These are phyloP conservation scores for Palythoa caribaeorum DNA, from an alignment of 92 coral and sea anemone species.

Conservation along the genomic window DNA sequence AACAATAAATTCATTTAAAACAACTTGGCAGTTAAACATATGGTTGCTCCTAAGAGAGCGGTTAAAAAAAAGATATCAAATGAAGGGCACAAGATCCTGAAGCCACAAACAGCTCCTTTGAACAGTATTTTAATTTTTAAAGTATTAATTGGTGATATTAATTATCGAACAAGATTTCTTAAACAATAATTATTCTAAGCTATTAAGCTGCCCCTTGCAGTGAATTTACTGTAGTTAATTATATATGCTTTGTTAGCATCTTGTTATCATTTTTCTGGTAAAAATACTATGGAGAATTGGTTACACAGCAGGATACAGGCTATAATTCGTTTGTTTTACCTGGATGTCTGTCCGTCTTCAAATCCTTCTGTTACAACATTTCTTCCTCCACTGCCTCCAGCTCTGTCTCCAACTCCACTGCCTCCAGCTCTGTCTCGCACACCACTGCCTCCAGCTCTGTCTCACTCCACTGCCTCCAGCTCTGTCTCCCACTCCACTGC, in stretches of 20 bases:
- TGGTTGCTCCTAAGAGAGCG: not conserved
- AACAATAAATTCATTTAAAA: not conserved
- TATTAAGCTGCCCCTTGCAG: not conserved
- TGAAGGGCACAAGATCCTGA: not conserved
- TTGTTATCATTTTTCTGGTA: not conserved
- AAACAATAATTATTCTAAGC: not conserved
- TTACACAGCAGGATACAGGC: not conserved
- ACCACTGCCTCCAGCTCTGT: not conserved
- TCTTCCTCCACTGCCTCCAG: slow-evolving; percentile 1
- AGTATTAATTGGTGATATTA: not conserved
- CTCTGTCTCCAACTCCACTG: not conserved
- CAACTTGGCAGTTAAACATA: not conserved
- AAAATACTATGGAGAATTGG: not conserved
- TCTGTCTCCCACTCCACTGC: not conserved
- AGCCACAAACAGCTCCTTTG: not conserved
- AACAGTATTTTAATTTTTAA: not conserved
- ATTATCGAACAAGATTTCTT: not conserved
- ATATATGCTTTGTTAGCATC: not conserved
- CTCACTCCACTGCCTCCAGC: slow-evolving; percentile 4
- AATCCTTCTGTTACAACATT: not conserved
- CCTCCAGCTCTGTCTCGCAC: not conserved
- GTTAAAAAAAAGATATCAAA: slow-evolving; percentile 4
- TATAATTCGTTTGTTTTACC: slow-evolving; percentile 12
- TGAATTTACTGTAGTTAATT: not conserved
- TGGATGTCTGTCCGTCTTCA: not conserved